Conservation (phyloP, 2,797 vertebrate species). For the Argyrosomus regius region DNA sequence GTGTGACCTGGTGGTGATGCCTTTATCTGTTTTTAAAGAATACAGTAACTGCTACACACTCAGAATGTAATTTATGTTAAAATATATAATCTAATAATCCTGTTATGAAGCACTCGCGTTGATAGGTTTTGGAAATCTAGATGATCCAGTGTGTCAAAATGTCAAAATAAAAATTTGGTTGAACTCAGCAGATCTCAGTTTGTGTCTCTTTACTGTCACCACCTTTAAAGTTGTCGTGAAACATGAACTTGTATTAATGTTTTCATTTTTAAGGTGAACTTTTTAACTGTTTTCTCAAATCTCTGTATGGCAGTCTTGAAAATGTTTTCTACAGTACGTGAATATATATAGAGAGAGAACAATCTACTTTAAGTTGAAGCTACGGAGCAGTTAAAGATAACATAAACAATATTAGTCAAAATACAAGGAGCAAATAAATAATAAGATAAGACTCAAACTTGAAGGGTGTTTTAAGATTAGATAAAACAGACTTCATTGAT, state of each 20-base stretch:
- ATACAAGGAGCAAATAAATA: not conserved
- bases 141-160: constrained; percentile 44
- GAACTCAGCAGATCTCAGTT: not conserved
- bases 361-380: not conserved
- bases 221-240: not conserved
- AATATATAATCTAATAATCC: not conserved
- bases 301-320: not conserved
- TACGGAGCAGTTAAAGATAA: no score
- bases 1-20: constrained; percentile 4
- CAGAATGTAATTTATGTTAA: constrained; percentile 23
- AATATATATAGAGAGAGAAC: not conserved
- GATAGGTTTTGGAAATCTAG: constrained; percentile 47
- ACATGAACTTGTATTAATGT: not conserved
- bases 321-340: not conserved
- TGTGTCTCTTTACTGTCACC: not conserved
- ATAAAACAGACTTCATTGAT: no score
- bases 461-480: no score
- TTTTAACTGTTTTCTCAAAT: not conserved
- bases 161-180: constrained; percentile 22
- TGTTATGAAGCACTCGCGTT: constrained; percentile 15
- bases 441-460: not conserved
- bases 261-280: not conserved
- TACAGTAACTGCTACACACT: not conserved
- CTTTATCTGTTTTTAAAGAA: not conserved
- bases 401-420: not conserved